phyloP scores from a whole-genome alignment of 2,797 vertebrate genomes.

The Kryptolebias ocellatus region DNA sequence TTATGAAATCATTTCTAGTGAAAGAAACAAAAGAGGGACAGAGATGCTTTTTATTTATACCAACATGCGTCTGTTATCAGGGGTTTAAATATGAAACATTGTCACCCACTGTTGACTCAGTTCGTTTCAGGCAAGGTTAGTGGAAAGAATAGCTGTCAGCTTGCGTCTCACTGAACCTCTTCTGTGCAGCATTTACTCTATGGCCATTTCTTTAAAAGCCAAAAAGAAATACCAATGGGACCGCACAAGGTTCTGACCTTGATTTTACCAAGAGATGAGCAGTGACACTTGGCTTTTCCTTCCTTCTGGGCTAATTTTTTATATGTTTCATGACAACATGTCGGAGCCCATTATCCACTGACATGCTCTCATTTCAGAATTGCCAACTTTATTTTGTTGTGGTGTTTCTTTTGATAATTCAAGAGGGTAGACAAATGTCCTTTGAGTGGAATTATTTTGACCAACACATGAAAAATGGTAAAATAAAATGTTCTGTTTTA shows the following conservation, averaged over 20 bases:
- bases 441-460: conserved; percentile 13
- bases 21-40: background rate
- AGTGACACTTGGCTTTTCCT: conserved; percentile 59
- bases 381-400: conserved; percentile 27
- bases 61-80: conserved; percentile 6
- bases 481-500: no score
- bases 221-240: conserved; percentile 53
- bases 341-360: conserved; percentile 63
- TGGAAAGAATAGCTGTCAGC: conserved; percentile 29
- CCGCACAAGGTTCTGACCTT: conserved; percentile 52
- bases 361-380: conserved; percentile 49
- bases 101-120: conserved; percentile 15
- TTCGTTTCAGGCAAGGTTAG: conserved; percentile 34
- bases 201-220: conserved; percentile 52
- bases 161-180: conserved; percentile 10
- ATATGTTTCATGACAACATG: conserved; percentile 59
- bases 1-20: conserved; percentile 15
- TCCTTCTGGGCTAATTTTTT: conserved; percentile 46
- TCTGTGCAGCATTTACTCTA: conserved; percentile 18
- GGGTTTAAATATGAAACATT: conserved; percentile 15
- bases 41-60: conserved; percentile 1
- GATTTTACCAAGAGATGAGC: conserved; percentile 59
- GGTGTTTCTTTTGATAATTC: conserved; percentile 11
- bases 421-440: background rate
- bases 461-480: background rate